phyloP scores from a whole-genome alignment of 2,888 invertebrate genomes.

The Rhagonycha fulva region DNA sequence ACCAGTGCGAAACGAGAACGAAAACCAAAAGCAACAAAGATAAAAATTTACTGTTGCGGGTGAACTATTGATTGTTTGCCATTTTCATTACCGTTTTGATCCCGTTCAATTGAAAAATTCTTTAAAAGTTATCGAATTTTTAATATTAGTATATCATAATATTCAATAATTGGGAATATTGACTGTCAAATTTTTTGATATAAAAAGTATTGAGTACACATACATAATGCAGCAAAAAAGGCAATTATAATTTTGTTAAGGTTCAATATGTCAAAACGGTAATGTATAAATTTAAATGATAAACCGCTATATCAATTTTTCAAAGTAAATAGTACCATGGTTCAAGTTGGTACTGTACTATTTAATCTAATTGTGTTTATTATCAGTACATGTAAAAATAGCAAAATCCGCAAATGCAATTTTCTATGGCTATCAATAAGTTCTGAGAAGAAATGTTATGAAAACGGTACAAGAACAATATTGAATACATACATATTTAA shows the following conservation, averaged over 20 bases:
- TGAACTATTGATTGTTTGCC: not conserved
- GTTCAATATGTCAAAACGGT: not conserved
- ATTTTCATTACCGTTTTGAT: no score
- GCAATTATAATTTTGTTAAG: not conserved
- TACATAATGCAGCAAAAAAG: no score
- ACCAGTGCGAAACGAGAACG: not conserved
- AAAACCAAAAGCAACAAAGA: not conserved
- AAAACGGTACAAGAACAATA: not conserved
- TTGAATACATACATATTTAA: no score
- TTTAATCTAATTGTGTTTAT: not conserved
- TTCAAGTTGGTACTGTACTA: not conserved
- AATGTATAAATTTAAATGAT: not conserved
- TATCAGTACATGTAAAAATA: not conserved
- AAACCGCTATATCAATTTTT: not conserved
- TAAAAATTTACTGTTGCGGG: not conserved
- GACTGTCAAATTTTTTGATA: not conserved
- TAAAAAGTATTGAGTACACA: not conserved
- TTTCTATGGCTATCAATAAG: not conserved
- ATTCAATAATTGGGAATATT: no score
- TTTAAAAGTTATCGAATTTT: no score
- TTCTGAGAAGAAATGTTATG: not conserved
- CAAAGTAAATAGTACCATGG: not conserved
- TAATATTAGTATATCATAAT: no score
- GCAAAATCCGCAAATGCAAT: not conserved
- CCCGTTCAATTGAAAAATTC: no score